These are phyloP conservation scores for Connochaetes taurinus DNA, from an alignment of 2,113 vertebrate genomes.

Conservation along the genomic window DNA sequence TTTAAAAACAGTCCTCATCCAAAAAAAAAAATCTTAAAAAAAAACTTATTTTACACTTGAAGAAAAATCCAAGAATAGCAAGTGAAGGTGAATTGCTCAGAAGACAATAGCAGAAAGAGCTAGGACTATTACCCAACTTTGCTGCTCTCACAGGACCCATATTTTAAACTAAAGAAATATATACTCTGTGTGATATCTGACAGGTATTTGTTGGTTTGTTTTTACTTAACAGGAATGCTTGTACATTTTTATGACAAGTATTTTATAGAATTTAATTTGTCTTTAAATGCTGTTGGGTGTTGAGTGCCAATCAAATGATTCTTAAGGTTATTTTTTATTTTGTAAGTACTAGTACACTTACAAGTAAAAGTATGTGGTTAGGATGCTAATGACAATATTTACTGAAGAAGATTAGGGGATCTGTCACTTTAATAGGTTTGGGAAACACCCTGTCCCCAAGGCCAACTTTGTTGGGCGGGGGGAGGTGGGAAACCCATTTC, in stretches of 20 bases:
- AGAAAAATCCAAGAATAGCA: not conserved
- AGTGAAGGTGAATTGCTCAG: not conserved
- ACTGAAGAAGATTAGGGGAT: not conserved
- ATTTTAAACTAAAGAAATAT: not conserved
- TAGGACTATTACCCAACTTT: not conserved
- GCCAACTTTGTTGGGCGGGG: not conserved
- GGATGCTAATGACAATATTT: slow-evolving; percentile 39
- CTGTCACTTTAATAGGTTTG: not conserved
- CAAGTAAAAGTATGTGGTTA: slow-evolving; percentile 39
- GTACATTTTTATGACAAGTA: slow-evolving; percentile 49
- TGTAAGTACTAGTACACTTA: slow-evolving; percentile 31
- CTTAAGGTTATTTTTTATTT: slow-evolving; percentile 65
- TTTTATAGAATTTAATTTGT: slow-evolving; percentile 65
- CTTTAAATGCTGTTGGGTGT: slow-evolving; percentile 38
- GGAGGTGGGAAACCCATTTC: not conserved
- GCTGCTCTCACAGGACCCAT: not conserved
- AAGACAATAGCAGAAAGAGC: not conserved
- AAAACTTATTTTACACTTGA: not conserved
- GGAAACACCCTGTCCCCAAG: not conserved
- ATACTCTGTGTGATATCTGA: not conserved
- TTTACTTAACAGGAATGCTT: slow-evolving; percentile 28
- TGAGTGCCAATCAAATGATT: slow-evolving; percentile 63
- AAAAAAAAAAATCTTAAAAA: not conserved
- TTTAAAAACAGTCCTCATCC: not conserved
- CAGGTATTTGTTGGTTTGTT: slow-evolving; percentile 35